A percentile compares a stretch with the other conserved stretches of the same genome.
Evolutionary conservation across 2,888 invertebrate genomes (phyloP).

Genomic region (Stegophylla sp.): DNA sequence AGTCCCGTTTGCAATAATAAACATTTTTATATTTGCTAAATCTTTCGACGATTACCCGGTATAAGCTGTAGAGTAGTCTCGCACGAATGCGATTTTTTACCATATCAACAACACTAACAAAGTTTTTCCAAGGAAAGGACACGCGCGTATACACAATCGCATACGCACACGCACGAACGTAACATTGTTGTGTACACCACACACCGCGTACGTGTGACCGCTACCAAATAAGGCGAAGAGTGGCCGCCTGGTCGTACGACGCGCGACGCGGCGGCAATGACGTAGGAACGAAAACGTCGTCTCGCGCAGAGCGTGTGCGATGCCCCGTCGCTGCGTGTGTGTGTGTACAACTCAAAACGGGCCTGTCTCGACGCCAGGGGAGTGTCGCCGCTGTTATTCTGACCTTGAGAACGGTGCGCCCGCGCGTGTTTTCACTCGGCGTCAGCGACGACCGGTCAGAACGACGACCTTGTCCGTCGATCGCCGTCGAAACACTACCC

Average conservation of each 20-base stretch:
- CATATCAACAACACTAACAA: no score
- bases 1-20: no score
- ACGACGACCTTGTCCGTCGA: slow-evolving; percentile 14
- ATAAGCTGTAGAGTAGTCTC: background rate
- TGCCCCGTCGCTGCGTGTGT: no score
- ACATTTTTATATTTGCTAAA: no score
- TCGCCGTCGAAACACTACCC: slow-evolving; percentile 27
- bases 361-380: slow-evolving; percentile 53
- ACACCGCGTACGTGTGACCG: slow-evolving; percentile 33
- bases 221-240: slow-evolving; percentile 57
- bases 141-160: background rate
- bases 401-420: slow-evolving; percentile 24
- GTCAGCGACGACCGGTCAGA: background rate
- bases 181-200: background rate
- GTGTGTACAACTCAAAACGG: slow-evolving; percentile 24
- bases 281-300: slow-evolving; percentile 51
- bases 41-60: no score
- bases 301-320: slow-evolving; percentile 7
- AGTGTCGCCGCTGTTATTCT: slow-evolving; percentile 26
- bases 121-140: slow-evolving; percentile 25
- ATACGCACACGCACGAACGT: background rate
- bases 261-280: slow-evolving; percentile 42
- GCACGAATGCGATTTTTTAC: background rate
- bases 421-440: slow-evolving; percentile 21
- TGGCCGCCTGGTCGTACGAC: no score